Conservation (phyloP, 1,140 invertebrate genomes). For the Sinella curviseta region DNA sequence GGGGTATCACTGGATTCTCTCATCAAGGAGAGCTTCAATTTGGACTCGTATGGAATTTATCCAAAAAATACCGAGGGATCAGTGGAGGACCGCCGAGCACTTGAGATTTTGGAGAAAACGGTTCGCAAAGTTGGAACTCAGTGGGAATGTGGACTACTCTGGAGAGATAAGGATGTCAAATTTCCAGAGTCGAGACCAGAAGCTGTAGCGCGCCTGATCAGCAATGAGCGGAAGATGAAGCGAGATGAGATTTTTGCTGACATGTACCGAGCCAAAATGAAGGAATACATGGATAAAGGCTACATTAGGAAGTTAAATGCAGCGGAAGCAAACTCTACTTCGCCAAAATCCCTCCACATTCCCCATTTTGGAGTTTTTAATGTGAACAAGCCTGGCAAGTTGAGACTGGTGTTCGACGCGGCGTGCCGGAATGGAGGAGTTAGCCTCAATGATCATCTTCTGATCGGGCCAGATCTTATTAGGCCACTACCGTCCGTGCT, state of each 20-base stretch:
- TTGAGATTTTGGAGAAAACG: not conserved
- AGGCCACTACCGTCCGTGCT: conserved; percentile 6
- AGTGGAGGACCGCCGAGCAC: not conserved
- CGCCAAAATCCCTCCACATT: not conserved
- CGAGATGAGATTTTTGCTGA: not conserved
- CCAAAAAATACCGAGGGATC: not conserved
- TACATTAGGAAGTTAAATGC: not conserved
- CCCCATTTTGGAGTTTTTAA: not conserved
- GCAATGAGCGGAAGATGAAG: not conserved
- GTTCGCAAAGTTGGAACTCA: not conserved
- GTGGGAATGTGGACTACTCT: conserved; percentile 30
- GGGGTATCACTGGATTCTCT: not conserved
- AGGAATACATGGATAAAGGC: not conserved
- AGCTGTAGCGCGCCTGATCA: not conserved
- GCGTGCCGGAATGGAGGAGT: not conserved
- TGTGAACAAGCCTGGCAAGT: not conserved
- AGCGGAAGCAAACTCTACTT: not conserved
- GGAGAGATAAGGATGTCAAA: not conserved
- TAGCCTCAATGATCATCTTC: not conserved
- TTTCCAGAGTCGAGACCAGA: conserved; percentile 8
- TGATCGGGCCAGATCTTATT: conserved; percentile 31
- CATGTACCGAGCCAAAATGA: not conserved
- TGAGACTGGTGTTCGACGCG: not conserved
- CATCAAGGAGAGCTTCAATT: not conserved
- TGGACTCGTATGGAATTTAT: not conserved